These are phyloP conservation scores for Babyrousa celebensis DNA, from an alignment of 2,797 vertebrate species.

Conservation along the genomic window DNA sequence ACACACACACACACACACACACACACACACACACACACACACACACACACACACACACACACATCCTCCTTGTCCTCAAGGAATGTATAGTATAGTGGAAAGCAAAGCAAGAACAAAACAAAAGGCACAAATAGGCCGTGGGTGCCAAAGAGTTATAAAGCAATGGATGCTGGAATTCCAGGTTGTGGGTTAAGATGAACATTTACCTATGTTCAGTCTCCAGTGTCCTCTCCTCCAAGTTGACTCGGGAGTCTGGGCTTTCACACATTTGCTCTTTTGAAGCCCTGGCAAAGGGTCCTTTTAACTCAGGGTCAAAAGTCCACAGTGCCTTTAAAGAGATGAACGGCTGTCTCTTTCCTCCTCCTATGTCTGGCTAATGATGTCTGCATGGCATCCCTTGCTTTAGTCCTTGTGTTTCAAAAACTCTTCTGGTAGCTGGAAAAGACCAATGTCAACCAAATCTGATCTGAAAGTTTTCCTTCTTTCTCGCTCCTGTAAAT, in stretches of 20 bases:
- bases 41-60: no score
- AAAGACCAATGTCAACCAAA: neutral
- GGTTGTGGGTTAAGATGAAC: neutral
- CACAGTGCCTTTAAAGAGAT: neutral
- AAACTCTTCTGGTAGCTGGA: constrained; percentile 12
- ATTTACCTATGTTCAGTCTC: neutral
- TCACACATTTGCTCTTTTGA: neutral
- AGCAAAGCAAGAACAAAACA: constrained; percentile 27
- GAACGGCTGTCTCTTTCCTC: neutral
- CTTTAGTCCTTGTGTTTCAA: constrained; percentile 18
- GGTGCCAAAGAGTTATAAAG: neutral
- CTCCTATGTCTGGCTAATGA: neutral
- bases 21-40: no score
- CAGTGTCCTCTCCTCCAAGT: neutral
- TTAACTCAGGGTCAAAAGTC: neutral
- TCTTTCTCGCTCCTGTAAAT: neutral
- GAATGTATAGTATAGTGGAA: neutral
- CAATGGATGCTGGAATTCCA: neutral
- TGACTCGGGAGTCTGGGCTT: neutral
- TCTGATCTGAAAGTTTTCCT: neutral
- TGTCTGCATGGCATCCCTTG: neutral
- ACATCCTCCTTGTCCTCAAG: neutral
- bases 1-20: no score
- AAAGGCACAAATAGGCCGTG: neutral
- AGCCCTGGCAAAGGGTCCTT: neutral